Conservation (phyloP, 2,113 vertebrate genomes). For the Muntiacus reevesi region DNA sequence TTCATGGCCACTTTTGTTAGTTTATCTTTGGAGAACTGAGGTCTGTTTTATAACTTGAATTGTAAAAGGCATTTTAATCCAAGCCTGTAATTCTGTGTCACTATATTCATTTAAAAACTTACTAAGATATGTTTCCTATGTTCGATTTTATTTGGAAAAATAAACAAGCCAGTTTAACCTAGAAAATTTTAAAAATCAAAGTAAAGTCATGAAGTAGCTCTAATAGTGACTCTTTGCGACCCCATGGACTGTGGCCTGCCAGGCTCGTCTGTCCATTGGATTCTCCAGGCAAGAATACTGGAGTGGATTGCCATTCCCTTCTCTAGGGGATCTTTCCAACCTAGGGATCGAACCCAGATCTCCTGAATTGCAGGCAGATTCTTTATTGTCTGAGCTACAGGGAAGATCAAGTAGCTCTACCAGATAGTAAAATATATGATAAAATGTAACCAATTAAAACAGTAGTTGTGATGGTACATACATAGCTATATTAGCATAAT, state of each 20-base stretch:
- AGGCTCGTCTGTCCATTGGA: neutral
- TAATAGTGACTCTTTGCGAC: neutral
- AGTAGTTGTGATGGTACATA: neutral
- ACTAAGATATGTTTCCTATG: neutral
- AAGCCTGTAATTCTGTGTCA: neutral
- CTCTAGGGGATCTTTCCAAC: neutral
- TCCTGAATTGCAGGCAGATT: neutral
- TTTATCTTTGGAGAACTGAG: neutral
- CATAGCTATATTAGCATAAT: neutral
- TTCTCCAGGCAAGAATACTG: neutral
- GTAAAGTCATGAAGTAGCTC: neutral
- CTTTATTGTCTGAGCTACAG: neutral
- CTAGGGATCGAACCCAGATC: fast-evolving
- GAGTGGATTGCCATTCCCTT: neutral
- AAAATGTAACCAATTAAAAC: neutral
- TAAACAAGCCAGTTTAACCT: neutral
- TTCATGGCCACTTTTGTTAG: neutral
- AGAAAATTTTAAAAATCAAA: neutral
- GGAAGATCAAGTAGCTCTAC: neutral
- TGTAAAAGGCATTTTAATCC: neutral
- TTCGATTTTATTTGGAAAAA: neutral
- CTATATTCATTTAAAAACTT: neutral
- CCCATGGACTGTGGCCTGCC: neutral
- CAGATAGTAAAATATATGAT: neutral
- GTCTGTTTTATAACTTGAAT: neutral